Base-by-base conservation (phyloP, 64 coral and sea anemone species). In the Stichodactyla mertensii region DNA sequence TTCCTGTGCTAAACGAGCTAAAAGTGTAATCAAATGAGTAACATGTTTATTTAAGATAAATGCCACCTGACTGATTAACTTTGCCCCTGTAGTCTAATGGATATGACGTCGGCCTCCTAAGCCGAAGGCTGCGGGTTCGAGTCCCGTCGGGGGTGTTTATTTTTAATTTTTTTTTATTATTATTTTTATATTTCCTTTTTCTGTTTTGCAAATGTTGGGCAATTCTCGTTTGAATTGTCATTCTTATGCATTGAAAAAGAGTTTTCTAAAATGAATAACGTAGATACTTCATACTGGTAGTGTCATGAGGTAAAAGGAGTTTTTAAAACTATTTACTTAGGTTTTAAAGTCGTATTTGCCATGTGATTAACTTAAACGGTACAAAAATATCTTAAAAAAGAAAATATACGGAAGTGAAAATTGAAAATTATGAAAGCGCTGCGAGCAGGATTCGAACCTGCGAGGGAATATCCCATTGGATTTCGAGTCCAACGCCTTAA, bases 361-460 rank as follows among this genome's bases (percentile, higher is more conserved):
- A 45, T 45, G 36, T 45, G 36, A 45, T 45, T 45, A 45, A 45
- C 36, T 45, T 67, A 16, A 55, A 45, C 22, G 16, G 58, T 4
- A 71, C 51, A 14, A 79, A 22, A 79, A 23, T 13, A 10, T 36
- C 0, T n/a, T 18, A 51, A 80, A 53, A 24, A 80, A 66, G 8
- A 54, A 80, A 54, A 14, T 52, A 19, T 52, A 54, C 18, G 56
- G 27, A 16, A 10, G 80, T 45, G 36, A 45, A 45, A 45, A 45
- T 45, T 36, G 85, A 81, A 10, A 82, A 1, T 20, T 56, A 4
- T 60, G 12, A 0, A 31, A 10, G 12, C 94, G 94, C 94, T 97
- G 94, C 91, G 94, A 97, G 94, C 94, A 97, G 94, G 94, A 87
- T 97, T 97, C 94, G 94, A 97, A 97, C 94, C 94, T 97, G 94